Evolutionary conservation across 2,797 vertebrate species (phyloP).

Genomic region (Capromys pilorides): DNA sequence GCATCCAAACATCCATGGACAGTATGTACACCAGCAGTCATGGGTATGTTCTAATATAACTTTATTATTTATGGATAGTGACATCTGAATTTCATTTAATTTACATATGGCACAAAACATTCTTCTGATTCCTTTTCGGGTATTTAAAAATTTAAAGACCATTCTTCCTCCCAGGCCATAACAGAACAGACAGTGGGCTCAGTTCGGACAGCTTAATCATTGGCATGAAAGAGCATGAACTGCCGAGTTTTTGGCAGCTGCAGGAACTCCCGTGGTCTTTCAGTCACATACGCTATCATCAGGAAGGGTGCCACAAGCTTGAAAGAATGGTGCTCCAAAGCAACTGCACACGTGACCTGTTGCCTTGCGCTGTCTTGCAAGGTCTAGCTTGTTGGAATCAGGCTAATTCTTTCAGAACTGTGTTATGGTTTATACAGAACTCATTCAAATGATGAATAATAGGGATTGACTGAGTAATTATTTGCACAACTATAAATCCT

Average conservation of each 20-base stretch:
- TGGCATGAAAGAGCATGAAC: neutral
- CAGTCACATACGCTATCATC: neutral
- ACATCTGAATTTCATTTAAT: conserved; percentile 30
- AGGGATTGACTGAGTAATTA: neutral
- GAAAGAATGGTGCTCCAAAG: neutral
- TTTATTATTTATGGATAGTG: conserved; percentile 33
- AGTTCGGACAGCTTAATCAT: neutral
- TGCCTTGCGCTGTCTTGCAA: neutral
- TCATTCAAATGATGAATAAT: neutral
- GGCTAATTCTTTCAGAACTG: conserved; percentile 32
- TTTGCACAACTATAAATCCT: neutral
- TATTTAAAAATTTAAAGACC: neutral
- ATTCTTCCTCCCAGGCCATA: neutral
- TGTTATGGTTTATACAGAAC: neutral
- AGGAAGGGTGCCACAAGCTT: neutral
- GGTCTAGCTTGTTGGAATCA: conserved; percentile 3
- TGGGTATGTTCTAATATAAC: conserved; percentile 15
- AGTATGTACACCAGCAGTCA: neutral
- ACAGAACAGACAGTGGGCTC: neutral
- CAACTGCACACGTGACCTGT: neutral
- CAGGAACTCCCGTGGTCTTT: neutral
- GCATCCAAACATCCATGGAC: neutral
- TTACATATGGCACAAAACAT: neutral
- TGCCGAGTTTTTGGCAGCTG: conserved; percentile 20
- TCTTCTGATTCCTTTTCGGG: conserved; percentile 9